Evolutionary conservation across 2,888 invertebrate species (phyloP).

Genomic region (Drosophila lutescens): DNA sequence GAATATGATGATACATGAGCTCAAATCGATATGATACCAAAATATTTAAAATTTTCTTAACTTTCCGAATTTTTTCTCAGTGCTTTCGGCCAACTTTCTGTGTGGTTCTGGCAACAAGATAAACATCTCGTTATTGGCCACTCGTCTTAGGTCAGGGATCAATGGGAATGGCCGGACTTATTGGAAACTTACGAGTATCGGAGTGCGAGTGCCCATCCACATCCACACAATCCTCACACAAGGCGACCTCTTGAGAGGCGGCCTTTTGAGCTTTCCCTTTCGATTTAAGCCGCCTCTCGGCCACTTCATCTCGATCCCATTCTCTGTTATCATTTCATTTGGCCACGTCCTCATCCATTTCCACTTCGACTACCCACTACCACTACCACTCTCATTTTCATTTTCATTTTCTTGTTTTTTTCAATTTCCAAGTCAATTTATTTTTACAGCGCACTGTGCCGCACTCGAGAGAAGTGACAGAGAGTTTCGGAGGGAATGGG

Average conservation of each 20-base stretch:
- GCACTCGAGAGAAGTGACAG: slow-evolving; percentile 49
- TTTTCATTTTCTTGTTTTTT: slow-evolving; percentile 51
- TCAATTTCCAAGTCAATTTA: slow-evolving; percentile 81
- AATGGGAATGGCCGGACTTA: slow-evolving; percentile 15
- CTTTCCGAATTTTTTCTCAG: slow-evolving; percentile 1
- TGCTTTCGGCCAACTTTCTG: slow-evolving; percentile 13
- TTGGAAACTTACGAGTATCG: slow-evolving; percentile 18
- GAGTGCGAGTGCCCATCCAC: not conserved
- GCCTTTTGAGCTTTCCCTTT: slow-evolving; percentile 54
- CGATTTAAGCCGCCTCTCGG: slow-evolving; percentile 50
- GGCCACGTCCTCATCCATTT: slow-evolving; percentile 24
- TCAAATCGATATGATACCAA: too few relatives aligned
- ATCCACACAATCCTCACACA: slow-evolving; percentile 4
- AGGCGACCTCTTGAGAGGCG: slow-evolving; percentile 26
- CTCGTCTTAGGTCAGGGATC: slow-evolving; percentile 37
- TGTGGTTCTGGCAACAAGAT: slow-evolving; percentile 32
- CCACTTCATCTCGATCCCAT: slow-evolving; percentile 58
- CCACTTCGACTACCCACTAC: slow-evolving; percentile 16
- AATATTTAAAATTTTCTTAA: not conserved
- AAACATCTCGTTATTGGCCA: slow-evolving; percentile 30
- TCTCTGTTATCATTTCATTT: slow-evolving; percentile 53
- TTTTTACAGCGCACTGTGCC: slow-evolving; percentile 66
- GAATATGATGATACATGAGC: too few relatives aligned
- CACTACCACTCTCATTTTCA: slow-evolving; percentile 21
- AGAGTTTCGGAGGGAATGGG: slow-evolving; percentile 3